Evolutionary conservation across 2,797 vertebrate species (phyloP).

Genomic region (Catostomus latipinnis): DNA sequence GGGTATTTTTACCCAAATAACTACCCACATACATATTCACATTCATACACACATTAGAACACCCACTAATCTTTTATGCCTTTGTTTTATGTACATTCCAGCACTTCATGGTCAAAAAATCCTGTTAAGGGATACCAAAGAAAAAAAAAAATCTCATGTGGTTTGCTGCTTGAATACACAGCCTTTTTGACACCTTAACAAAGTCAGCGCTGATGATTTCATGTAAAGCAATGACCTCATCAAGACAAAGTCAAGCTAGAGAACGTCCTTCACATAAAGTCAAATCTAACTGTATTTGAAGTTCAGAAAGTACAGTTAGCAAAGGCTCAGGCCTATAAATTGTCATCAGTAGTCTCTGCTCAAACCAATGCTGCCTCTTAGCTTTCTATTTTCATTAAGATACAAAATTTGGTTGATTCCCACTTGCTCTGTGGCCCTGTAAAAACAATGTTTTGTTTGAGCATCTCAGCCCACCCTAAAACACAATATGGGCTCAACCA

Average conservation of each 20-base stretch:
- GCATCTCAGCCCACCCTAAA: no score
- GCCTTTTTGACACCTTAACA: slow-evolving; percentile 58
- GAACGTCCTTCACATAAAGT: slow-evolving; percentile 55
- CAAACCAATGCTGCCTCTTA: no score
- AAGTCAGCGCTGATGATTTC: slow-evolving; percentile 69
- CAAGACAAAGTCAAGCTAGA: slow-evolving; percentile 64
- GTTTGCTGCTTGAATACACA: slow-evolving; percentile 62
- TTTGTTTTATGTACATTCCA: slow-evolving; percentile 33
- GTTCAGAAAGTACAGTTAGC: slow-evolving; percentile 23
- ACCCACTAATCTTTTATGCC: slow-evolving; percentile 2
- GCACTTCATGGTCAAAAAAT: slow-evolving; percentile 34
- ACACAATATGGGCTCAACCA: no score
- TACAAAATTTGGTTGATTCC: no score
- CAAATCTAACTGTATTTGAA: slow-evolving; percentile 55
- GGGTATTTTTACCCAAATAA: no score
- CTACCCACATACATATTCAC: no score
- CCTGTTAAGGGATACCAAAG: slow-evolving; percentile 20
- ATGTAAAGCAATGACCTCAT: slow-evolving; percentile 64
- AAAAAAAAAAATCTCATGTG: slow-evolving; percentile 39
- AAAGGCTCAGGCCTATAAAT: slow-evolving; percentile 44
- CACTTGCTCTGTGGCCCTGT: no score
- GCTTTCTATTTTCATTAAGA: no score
- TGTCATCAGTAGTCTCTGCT: not conserved
- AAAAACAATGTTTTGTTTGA: no score
- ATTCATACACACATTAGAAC: slow-evolving; percentile 2